Evolutionary conservation across 2,797 vertebrate species (phyloP).

Genomic region (Cuculus canorus): DNA sequence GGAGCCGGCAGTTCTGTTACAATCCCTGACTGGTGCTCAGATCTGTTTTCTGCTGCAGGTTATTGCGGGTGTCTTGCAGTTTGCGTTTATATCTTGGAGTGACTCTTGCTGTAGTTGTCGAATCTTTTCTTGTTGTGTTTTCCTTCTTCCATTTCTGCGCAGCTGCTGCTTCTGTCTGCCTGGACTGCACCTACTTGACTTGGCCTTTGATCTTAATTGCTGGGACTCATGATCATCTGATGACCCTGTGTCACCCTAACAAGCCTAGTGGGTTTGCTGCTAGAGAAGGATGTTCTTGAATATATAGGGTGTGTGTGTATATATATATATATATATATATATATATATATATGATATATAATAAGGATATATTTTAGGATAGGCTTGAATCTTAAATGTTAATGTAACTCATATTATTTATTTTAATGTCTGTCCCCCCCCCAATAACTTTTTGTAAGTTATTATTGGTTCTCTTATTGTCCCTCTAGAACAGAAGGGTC

Average conservation of each 20-base stretch:
- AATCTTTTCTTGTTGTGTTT: not conserved
- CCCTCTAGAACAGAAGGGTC: not conserved
- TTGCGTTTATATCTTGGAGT: not conserved
- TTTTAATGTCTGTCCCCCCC: not conserved
- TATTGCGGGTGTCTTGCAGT: not conserved
- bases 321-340: too few species aligned
- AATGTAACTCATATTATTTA: not conserved
- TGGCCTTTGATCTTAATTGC: not conserved
- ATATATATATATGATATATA: too few species aligned
- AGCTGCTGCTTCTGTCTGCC: not conserved
- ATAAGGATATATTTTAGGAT: too few species aligned
- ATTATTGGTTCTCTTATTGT: not conserved
- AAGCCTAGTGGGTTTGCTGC: not conserved
- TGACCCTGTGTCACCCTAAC: not conserved
- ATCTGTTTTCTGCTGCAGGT: not conserved
- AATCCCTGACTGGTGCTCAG: not conserved
- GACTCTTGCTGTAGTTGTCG: not conserved
- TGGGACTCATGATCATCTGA: not conserved
- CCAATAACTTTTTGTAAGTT: not conserved
- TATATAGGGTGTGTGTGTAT: too few species aligned
- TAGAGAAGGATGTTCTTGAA: not conserved
- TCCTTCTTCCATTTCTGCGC: not conserved
- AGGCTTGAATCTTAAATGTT: not conserved
- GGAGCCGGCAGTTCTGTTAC: not conserved
- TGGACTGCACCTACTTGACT: not conserved